Evolutionary conservation across 2,888 invertebrate species (phyloP), one percentile per base, ranked within the genome.

Genomic region (Tromatobia lineatoria): DNA sequence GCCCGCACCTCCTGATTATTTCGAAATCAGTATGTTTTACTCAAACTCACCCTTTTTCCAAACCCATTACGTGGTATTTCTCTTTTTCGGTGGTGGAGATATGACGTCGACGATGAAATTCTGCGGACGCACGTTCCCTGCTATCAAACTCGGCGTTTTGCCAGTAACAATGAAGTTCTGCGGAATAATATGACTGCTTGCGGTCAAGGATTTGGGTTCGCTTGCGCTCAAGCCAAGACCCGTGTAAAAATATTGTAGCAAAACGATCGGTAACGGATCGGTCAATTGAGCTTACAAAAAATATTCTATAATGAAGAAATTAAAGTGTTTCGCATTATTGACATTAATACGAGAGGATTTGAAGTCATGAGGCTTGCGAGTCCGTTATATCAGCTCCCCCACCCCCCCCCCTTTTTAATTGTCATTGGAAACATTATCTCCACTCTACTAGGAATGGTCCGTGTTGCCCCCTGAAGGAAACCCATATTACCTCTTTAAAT

Each of bases 161-260:
- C 90, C 90, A 90, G 88, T 88, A 89, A 89, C 87, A 89, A 90
- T 91, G 90, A 88, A 90, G 86, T 88, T 85, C 84, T 81, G 85
- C 86, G 80, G 86, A 88, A 88, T 90, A 90, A 89, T 87, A 88
- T 85, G 88, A 88, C 89, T 82, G 64, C 86, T 77, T 75, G 77
- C 84, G 70, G 57, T 34, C 34, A 64, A 66, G 61, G 47, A 47
- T 34, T 34, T 45, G 80, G 73, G 42, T 18, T 54, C 38, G 42
- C 78, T 42, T 20, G 47, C 34, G 25, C 47, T 34, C 25, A 34
- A 23, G 18, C 61, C n/a, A 34, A 34, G 38, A 61, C 34, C 1
- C 4, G 34, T 8, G 10, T 61, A 61, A 47, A 47, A 61, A 61
- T 61, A 18, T 34, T 29, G 38, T 23, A 34, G 8, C 8, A 7